Evolutionary conservation across 2,888 invertebrate genomes (phyloP), one percentile per base, ranked within the genome.

Genomic region (Netelia inedita): DNA sequence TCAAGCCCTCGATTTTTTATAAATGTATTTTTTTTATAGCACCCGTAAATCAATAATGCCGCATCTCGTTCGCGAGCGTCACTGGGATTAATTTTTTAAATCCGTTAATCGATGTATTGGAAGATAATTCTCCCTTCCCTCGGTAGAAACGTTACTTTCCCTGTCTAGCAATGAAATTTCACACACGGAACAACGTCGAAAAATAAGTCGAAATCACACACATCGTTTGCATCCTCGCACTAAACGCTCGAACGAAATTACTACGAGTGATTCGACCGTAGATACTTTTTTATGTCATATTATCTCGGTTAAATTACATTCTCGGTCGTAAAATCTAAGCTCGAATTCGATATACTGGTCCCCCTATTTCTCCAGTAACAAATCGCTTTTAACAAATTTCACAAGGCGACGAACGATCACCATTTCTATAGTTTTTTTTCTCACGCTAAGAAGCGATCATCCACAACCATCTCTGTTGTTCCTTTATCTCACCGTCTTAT

Each of bases 301-400:
- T 50, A 14, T 59, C 9, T 35, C 50, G 69, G 19, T 10, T 35
- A 35, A 78, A 50, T 61, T 9, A 50, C 50, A 14, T 46, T 50
- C 8, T 16, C 59, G 28, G 23, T 23, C 21, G 53, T 65, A 74
- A 74, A 16, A 81, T 79, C 81, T 81, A 79, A 85, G 78, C 81
- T 85, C 84, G 78, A 79, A 35, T 79, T 71, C 65, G 73, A 63
- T 65, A 68, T 68, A 74, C 84, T 85, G 84, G 84, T 85, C 84
- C 84, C 84, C 84, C 84, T 85, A 68, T 69, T 69, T 69, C 68
- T 81, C 65, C 55, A 65, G 59, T 69, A 66, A 71, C 53, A 53
- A 73, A 74, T 73, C 46, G 57, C 55, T 78, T 28, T 65, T 61
- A 19, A 68, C 53, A 53, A 46, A 66, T 68, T 55, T 53, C 41